phyloP scores from a whole-genome alignment of 2,888 invertebrate species.

The Anthophora plumipes region DNA sequence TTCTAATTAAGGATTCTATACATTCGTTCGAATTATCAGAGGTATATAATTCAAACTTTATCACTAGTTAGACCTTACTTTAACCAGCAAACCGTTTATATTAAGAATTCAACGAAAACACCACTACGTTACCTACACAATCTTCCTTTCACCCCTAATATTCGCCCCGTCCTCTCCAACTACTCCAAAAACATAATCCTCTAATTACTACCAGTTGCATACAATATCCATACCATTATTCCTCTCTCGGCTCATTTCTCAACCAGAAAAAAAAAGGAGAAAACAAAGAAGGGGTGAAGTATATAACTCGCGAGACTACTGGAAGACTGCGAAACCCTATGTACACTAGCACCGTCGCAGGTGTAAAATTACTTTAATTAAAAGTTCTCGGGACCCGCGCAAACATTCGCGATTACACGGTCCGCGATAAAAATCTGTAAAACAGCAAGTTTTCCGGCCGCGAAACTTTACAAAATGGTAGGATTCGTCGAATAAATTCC shows the following conservation, averaged over 20 bases:
- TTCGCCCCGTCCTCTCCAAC: background rate
- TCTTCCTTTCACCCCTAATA: background rate
- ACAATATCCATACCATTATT: background rate
- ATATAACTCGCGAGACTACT: background rate
- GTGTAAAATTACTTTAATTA: conserved; percentile 56
- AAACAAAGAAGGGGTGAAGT: background rate
- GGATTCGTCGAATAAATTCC: conserved; percentile 41
- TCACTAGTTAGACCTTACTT: too few species aligned
- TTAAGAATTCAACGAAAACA: too few species aligned
- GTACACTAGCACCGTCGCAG: background rate
- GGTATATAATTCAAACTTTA: too few species aligned
- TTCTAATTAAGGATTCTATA: too few species aligned
- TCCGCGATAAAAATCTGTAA: conserved; percentile 22
- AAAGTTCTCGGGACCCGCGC: conserved; percentile 30
- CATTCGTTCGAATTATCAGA: too few species aligned
- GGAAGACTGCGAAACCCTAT: background rate
- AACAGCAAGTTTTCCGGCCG: conserved; percentile 13
- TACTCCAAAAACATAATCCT: background rate
- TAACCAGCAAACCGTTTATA: too few species aligned
- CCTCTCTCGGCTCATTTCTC: background rate
- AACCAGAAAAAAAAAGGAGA: background rate
- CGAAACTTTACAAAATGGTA: conserved; percentile 37
- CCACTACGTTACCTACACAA: background rate
- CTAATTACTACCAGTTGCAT: background rate
- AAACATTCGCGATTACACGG: conserved; percentile 5